Conservation (phyloP, 2,797 vertebrate genomes). For the Luscinia luscinia region DNA sequence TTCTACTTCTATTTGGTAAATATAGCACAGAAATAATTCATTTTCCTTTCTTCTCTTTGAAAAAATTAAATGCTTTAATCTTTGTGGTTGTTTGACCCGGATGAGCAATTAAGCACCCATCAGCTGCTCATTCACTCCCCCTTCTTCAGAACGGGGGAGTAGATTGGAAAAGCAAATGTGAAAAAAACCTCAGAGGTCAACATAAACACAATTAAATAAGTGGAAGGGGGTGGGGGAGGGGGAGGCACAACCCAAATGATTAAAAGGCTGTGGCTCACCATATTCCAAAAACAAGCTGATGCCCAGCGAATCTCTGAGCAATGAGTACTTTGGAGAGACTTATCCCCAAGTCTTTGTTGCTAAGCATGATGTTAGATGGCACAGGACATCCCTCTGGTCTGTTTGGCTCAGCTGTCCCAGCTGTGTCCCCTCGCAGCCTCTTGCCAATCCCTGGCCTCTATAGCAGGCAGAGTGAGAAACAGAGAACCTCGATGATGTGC, state of each 20-base stretch:
- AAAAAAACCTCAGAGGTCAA: not conserved
- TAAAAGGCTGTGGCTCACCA: not conserved
- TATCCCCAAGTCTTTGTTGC: not conserved
- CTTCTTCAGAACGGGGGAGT: not conserved
- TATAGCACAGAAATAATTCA: not conserved
- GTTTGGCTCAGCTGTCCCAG: not conserved
- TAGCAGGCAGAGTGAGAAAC: not conserved
- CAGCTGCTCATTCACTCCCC: not conserved
- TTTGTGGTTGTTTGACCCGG: not conserved
- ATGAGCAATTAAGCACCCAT: not conserved
- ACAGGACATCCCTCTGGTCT: not conserved
- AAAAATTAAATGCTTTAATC: not conserved
- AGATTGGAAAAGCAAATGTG: not conserved
- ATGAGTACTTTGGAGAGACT: not conserved
- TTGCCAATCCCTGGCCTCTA: not conserved
- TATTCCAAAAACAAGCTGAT: not conserved
- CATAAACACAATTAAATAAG: not conserved
- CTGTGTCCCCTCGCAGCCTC: not conserved
- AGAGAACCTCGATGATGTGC: not conserved
- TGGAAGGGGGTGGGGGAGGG: accelerated
- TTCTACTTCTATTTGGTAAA: not conserved
- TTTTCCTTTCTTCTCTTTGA: not conserved
- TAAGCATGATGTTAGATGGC: not conserved
- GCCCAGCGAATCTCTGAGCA: not conserved
- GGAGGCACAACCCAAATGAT: not conserved